Evolutionary conservation across 37 sponge, comb jelly and placozoan species (phyloP), one percentile per base, ranked within the genome.

Genomic region (Chondrilla cf. caribensis): DNA sequence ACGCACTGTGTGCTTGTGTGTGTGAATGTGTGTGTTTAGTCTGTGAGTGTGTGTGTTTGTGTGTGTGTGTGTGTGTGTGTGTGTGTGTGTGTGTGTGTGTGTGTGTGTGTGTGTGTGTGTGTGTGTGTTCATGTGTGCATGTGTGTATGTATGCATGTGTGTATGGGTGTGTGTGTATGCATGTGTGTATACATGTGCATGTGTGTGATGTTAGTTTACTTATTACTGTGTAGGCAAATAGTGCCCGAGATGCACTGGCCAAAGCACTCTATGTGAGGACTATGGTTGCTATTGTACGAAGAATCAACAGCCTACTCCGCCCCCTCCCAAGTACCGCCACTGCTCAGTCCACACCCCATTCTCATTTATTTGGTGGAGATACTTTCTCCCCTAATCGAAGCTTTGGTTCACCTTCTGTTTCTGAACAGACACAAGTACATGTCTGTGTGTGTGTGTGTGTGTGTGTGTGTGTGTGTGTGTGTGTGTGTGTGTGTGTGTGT

Each of bases 241-340:
- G 88, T 35, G 95, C 95, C 3, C 81, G 96, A 0, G 93, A 95
- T 87, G 88, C 89, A 19, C 88, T 95, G 21, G 94, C 94, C 4
- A 92, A 92, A 65, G 84, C 94, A 4, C 77, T 95, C 38, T 95
- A 95, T 83, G 84, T 87, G 31, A 84, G 96, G 28, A 95, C 93
- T 17, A 40, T 93, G 11, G 85, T 85, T 29, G 96, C 96, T 41
- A 82, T 95, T 17, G 85, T 95, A 70, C 84, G 91, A 2, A 80
- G 96, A 11, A 84, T 91, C 81, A 95, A 95, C 78, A 88, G 86
- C 17, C 85, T 91, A 2, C 68, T 95, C n/a, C 72, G 89, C 28
- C 58, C 54, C 28, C 40, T 36, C 24, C 42, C 82, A 15, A 71
- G 58, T 41, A 35, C 60, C 5, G 39, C 32, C n/a, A 8, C 60